A percentile compares a stretch with the other conserved stretches of the same genome.
phyloP scores from a whole-genome alignment of 1,140 invertebrate species.

The Caenorhabditis latens region DNA sequence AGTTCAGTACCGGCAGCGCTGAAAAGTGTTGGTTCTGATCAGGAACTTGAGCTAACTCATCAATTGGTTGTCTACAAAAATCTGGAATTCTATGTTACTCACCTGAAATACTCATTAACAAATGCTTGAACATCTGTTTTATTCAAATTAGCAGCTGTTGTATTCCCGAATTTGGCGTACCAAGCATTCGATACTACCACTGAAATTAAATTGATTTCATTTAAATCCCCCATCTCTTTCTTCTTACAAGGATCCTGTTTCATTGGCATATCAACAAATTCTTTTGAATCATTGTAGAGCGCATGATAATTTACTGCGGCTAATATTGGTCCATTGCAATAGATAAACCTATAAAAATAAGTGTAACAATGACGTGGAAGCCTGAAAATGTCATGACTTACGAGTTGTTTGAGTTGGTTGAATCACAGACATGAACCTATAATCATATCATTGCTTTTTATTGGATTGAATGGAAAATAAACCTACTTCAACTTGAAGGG shows the following conservation, averaged over 20 bases:
- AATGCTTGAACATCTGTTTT: constrained; percentile 26
- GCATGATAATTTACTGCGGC: constrained; percentile 84
- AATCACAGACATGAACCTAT: constrained; percentile 51
- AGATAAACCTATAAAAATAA: constrained; percentile 81
- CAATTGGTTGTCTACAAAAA: no score
- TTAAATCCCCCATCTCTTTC: neutral
- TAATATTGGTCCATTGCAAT: constrained; percentile 86
- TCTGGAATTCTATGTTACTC: neutral
- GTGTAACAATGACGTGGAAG: neutral
- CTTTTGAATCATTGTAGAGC: constrained; percentile 87
- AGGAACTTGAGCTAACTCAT: no score
- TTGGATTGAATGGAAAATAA: neutral
- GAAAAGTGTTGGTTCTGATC: constrained; percentile 78
- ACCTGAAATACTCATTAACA: constrained; percentile 60
- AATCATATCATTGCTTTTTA: neutral
- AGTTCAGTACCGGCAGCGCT: constrained; percentile 79
- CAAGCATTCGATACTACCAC: constrained; percentile 8
- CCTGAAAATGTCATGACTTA: neutral
- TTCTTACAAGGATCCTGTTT: constrained; percentile 78
- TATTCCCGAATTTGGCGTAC: constrained; percentile 33
- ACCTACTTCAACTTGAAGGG: constrained; percentile 16
- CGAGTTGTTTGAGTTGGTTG: constrained; percentile 55
- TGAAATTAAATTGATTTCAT: neutral
- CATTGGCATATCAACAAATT: constrained; percentile 90
- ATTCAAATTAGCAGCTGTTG: neutral